Evolutionary conservation across 2,113 vertebrate species (phyloP), one percentile per base, ranked within the genome.

Genomic region (Jaculus jaculus): DNA sequence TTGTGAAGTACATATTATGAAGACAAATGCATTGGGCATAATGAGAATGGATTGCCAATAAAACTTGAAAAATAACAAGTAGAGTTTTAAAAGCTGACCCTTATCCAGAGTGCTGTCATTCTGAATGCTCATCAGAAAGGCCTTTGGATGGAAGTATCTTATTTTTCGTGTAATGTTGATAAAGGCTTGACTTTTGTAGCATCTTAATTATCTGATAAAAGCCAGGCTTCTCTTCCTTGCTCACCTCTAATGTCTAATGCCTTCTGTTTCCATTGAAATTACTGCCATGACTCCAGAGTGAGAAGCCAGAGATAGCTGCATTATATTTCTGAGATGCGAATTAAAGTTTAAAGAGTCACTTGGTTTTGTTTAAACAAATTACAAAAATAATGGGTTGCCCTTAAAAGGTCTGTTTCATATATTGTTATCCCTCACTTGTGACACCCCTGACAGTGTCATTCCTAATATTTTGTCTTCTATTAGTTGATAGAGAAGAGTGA

Each of bases 1-100:
- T 98, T 97, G 97, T 97, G 97, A 97, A 98, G 98, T 93, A 90
- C 91, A 89, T n/a, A 95, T 97, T 97, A 98, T 98, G 98, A 98
- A 98, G 98, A 98, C 97, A 98, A 98, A 98, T 98, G 97, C 80
- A 87, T 94, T 89, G 81, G 95, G 92, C 84, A 94, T 98, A 98
- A 98, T 98, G 97, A 98, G 97, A 98, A 98, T 98, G 94, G 98
- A 98, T 98, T 98, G 98, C 97, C 97, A 97, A 97, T 98, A 97
- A 97, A 97, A 97, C 92, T 87, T 95, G 96, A 97, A 97, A 97
- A 83, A 96, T 96, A 97, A 87, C 95, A 95, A 96, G 88, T 85
- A 24, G 21, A 0, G 87, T 92, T 95, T 92, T 72, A 90, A 97
- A 95, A 69, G 4, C 94, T 82, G 93, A 91, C 85, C 95, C 94